Base-by-base conservation (phyloP, 1,140 invertebrate genomes). In the Berghia stephanieae region DNA sequence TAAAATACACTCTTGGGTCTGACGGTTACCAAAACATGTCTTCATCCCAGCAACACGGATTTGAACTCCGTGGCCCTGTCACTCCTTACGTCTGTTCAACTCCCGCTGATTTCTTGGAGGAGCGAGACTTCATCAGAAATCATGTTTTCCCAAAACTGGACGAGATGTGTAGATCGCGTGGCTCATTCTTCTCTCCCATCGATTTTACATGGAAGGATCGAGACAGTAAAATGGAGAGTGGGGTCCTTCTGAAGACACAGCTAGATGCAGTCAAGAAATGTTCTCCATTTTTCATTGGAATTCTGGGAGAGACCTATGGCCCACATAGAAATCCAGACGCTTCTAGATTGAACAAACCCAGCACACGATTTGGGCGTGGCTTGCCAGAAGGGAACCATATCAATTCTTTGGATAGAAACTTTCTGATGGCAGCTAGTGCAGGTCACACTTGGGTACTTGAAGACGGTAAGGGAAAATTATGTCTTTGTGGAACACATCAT, bases 271-370 rank as follows among this genome's bases (percentile, higher is more conserved):
- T 89, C 6, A 79, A 67, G 42, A 79, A 83, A 70, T 86, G 82
- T 75, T 80, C 83, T 16, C 88, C 88, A 4, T 89, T 83, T 78
- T 87, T 88, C 68, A 83, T 89, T 21, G 85, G 86, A 66, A 69
- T 89, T 13, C 69, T 89, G 5, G 88, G 88, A 3, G 84, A 88
- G 66, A 80, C 83, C n/a, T 89, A 89, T 75, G 88, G 88, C 4
- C 82, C 82, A 1, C 82, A 83, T 60, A 70, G 85, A 40, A 73
- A 63, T 42, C 78, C 79, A 34, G 77, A 83, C 24, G 34, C 63
- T 24, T 60, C 31, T 8, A 38, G 16, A 3, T 60, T 70, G 8
- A 27, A 21, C 34, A 13, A 18, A 1, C 8, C 34, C 0, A 24
- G 10, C 24, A 27, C 43, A 8, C 18, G 10, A 43, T 8, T 3